Conservation (phyloP, 2,888 invertebrate genomes). For the Chromoteleia sp. region DNA sequence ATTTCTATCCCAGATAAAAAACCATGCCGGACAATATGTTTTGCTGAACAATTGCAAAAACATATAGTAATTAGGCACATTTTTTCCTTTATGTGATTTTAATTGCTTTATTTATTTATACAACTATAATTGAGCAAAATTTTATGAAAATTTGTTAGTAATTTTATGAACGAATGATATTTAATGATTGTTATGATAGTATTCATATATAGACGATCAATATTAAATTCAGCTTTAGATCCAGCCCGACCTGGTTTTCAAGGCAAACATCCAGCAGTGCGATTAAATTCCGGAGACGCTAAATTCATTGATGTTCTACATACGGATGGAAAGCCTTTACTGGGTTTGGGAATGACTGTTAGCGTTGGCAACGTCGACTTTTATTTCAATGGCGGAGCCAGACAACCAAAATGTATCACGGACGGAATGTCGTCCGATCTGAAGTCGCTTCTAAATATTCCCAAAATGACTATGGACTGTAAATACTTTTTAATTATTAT, state of each 20-base stretch:
- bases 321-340: slow-evolving; percentile 80
- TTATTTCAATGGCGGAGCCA: slow-evolving; percentile 85
- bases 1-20: slow-evolving; percentile 41
- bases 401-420: slow-evolving; percentile 84
- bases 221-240: slow-evolving; percentile 79
- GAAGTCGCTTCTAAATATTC: slow-evolving; percentile 74
- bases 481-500: slow-evolving; percentile 40
- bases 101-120: not conserved
- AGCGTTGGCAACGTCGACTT: slow-evolving; percentile 84
- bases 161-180: not conserved
- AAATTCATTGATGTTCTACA: slow-evolving; percentile 83
- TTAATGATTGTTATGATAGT: too few species aligned
- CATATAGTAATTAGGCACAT: slow-evolving; percentile 29
- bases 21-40: slow-evolving; percentile 48
- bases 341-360: slow-evolving; percentile 79
- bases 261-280: slow-evolving; percentile 78
- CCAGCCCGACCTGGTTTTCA: slow-evolving; percentile 84
- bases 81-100: not conserved
- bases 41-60: not conserved
- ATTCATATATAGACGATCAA: not conserved
- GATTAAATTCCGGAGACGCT: slow-evolving; percentile 82
- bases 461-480: slow-evolving; percentile 76
- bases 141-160: not conserved
- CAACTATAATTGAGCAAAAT: slow-evolving; percentile 29
- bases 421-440: slow-evolving; percentile 72